These are phyloP conservation scores for Brachypteracias leptosomus DNA, from an alignment of 2,113 vertebrate species.

Conservation along the genomic window DNA sequence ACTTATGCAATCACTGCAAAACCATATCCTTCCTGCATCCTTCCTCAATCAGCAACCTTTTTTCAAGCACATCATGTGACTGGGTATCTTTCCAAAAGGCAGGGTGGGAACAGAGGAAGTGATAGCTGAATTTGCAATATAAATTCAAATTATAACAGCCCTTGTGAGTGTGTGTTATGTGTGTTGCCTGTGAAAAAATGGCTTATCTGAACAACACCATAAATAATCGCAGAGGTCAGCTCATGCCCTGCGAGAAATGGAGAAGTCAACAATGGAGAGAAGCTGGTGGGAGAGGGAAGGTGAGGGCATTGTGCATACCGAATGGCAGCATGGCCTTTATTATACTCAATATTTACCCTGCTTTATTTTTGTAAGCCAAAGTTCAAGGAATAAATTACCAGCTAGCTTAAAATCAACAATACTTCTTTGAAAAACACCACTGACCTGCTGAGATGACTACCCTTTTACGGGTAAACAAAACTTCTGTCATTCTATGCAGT, in stretches of 20 bases:
- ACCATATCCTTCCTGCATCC: slow-evolving; percentile 59
- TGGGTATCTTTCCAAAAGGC: slow-evolving; percentile 48
- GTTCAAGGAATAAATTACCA: slow-evolving; percentile 19
- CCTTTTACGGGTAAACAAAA: not conserved
- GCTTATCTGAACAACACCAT: slow-evolving; percentile 14
- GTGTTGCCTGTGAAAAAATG: slow-evolving; percentile 15
- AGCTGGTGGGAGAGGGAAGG: not conserved
- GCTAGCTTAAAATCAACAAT: not conserved
- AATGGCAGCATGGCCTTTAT: not conserved
- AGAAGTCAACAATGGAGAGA: slow-evolving; percentile 15
- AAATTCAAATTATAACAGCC: slow-evolving; percentile 29
- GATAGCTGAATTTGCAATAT: slow-evolving; percentile 38
- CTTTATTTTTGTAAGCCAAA: not conserved
- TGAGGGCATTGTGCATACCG: not conserved
- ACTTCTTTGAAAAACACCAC: not conserved
- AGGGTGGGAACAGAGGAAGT: slow-evolving; percentile 60
- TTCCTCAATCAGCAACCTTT: slow-evolving; percentile 59
- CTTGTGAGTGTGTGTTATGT: not conserved
- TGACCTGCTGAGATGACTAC: not conserved
- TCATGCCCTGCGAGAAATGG: not conserved
- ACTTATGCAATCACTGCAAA: slow-evolving; percentile 36
- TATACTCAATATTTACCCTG: slow-evolving; percentile 17
- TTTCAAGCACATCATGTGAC: not conserved
- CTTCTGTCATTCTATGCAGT: not conserved
- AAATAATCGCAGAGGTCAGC: not conserved